A percentile compares a stretch with the other conserved stretches of the same genome.
phyloP scores from a whole-genome alignment of 2,888 invertebrate genomes.

The Thera britannica region DNA sequence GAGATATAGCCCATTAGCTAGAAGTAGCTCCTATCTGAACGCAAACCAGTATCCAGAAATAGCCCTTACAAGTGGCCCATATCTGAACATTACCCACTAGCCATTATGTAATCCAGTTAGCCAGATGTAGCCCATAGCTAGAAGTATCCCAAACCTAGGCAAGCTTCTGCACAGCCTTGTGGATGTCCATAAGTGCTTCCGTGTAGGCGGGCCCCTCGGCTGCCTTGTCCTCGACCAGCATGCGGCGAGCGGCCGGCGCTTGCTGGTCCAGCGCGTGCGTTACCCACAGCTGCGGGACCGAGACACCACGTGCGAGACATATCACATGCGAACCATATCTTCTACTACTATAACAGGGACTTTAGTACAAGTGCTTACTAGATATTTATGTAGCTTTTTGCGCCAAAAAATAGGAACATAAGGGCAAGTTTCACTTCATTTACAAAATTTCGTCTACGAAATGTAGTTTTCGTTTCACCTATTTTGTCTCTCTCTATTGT shows the following conservation, averaged over 20 bases:
- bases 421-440: no score
- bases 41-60: no score
- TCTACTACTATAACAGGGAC: neutral
- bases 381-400: no score
- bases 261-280: constrained; percentile 58
- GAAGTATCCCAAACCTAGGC: constrained; percentile 43
- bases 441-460: no score
- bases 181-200: constrained; percentile 97
- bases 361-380: no score
- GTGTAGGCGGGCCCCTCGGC: constrained; percentile 94
- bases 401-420: no score
- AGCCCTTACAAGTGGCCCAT: no score
- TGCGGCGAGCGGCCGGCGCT: constrained; percentile 93
- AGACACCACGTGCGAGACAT: constrained; percentile 26
- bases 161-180: constrained; percentile 93
- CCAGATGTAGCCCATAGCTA: neutral
- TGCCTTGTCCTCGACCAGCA: constrained; percentile 95
- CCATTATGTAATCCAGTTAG: constrained; percentile 11
- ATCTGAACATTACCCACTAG: neutral
- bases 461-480: no score
- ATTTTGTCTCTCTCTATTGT: no score
- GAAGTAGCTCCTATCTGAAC: neutral
- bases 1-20: neutral
- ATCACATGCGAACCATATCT: constrained; percentile 20
- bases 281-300: constrained; percentile 60